Evolutionary conservation across 53 echinoderm and acorn worm species (phyloP).

Genomic region (Astropecten irregularis): DNA sequence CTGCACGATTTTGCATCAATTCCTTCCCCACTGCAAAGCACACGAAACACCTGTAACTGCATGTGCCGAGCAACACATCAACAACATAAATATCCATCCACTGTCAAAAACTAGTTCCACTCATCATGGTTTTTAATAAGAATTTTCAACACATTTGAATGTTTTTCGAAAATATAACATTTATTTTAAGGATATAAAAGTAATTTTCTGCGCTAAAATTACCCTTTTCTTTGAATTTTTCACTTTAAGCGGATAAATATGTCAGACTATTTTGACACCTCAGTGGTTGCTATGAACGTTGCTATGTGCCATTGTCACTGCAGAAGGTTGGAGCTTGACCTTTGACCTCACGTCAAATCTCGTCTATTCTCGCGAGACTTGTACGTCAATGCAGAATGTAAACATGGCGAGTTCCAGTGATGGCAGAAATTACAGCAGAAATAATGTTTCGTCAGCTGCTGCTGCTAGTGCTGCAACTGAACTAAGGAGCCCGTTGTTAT

Average conservation of each 20-base stretch:
- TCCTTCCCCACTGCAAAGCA: no score
- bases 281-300: conserved; percentile 48
- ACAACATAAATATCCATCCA: not conserved
- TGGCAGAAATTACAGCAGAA: conserved; percentile 12
- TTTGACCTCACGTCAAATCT: conserved; percentile 19
- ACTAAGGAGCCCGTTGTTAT: conserved; percentile 12
- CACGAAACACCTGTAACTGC: no score
- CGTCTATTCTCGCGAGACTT: conserved; percentile 26
- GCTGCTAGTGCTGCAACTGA: no score
- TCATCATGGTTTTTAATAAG: not conserved
- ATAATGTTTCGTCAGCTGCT: conserved; percentile 25
- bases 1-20: no score
- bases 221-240: no score
- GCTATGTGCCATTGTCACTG: conserved; percentile 37
- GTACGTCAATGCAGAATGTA: conserved; percentile 13
- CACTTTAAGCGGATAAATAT: conserved; percentile 25
- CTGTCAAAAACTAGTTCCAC: conserved; percentile 1
- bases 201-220: no score
- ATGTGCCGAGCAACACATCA: conserved; percentile 38
- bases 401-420: conserved; percentile 68
- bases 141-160: not conserved
- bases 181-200: no score
- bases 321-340: no score
- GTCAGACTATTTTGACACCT: not conserved
- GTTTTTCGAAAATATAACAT: no score